These are phyloP conservation scores for Anadara kagoshimensis DNA, from an alignment of 1,140 invertebrate genomes.

Conservation along the genomic window DNA sequence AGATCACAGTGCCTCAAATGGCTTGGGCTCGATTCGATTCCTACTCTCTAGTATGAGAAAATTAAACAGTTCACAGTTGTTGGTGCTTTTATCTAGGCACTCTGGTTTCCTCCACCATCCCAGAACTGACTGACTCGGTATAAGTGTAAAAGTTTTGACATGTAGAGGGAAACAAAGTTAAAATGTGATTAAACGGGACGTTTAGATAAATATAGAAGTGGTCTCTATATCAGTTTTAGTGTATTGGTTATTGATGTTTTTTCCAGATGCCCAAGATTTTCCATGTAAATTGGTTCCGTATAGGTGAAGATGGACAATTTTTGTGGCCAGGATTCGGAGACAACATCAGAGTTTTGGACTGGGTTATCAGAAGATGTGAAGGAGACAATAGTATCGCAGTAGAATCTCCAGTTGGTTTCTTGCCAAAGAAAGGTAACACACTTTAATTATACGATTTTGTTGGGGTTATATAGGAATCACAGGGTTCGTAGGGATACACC, in stretches of 20 bases:
- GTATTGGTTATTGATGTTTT: neutral
- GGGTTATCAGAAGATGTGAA: constrained; percentile 90
- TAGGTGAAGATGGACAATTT: constrained; percentile 86
- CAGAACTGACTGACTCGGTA: too few species aligned
- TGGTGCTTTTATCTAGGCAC: too few species aligned
- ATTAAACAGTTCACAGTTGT: too few species aligned
- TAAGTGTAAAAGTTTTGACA: too few species aligned
- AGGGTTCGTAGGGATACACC: too few species aligned
- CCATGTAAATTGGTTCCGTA: constrained; percentile 99
- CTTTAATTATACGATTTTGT: too few species aligned
- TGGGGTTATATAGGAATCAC: too few species aligned
- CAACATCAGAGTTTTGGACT: constrained; percentile 95
- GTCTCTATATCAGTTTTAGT: neutral
- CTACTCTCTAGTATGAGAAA: too few species aligned
- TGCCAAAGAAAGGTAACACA: constrained; percentile 66
- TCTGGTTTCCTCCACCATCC: too few species aligned
- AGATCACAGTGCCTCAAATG: too few species aligned
- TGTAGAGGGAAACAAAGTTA: too few species aligned
- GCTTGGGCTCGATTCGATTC: too few species aligned
- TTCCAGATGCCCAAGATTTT: constrained; percentile 90
- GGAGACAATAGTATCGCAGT: constrained; percentile 76
- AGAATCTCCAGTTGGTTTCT: constrained; percentile 64
- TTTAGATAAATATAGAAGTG: neutral
- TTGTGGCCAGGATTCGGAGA: constrained; percentile 99
- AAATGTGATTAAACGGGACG: neutral